These are phyloP conservation scores for Thecocarcelia acutangulata DNA, from an alignment of 2,888 invertebrate genomes.

Conservation along the genomic window DNA sequence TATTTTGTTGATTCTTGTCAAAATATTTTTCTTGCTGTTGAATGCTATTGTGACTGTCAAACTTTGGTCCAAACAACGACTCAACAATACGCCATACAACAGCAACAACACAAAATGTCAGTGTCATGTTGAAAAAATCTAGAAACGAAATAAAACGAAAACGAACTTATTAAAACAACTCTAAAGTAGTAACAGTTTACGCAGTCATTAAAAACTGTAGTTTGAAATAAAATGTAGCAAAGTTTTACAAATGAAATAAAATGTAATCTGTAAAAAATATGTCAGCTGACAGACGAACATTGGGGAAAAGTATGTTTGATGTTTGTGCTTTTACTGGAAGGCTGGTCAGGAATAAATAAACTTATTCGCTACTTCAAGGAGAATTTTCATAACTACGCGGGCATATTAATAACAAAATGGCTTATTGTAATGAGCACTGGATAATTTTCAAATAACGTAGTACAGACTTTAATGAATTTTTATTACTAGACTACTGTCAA, in stretches of 20 bases:
- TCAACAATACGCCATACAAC: not conserved
- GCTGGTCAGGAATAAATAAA: no score
- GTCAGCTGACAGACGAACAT: no score
- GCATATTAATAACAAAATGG: no score
- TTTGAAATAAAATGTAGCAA: not conserved
- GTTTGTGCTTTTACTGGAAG: no score
- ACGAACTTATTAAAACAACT: conserved; percentile 31
- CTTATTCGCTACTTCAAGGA: no score
- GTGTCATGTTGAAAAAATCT: conserved; percentile 31
- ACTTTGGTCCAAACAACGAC: conserved; percentile 21
- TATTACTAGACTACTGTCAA: no score
- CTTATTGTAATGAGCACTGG: no score
- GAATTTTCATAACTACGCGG: no score
- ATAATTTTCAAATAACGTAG: no score
- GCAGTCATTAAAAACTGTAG: not conserved
- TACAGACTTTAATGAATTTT: no score
- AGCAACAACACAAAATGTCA: conserved; percentile 4
- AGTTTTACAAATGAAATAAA: not conserved
- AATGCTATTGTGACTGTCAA: conserved; percentile 14
- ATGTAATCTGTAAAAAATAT: not conserved
- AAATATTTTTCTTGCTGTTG: conserved; percentile 3
- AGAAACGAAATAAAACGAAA: conserved; percentile 1
- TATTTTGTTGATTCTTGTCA: not conserved
- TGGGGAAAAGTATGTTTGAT: no score
- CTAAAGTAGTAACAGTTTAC: conserved; percentile 16